phyloP scores from a whole-genome alignment of 2,113 vertebrate genomes.

The Peucedramus taeniatus region DNA sequence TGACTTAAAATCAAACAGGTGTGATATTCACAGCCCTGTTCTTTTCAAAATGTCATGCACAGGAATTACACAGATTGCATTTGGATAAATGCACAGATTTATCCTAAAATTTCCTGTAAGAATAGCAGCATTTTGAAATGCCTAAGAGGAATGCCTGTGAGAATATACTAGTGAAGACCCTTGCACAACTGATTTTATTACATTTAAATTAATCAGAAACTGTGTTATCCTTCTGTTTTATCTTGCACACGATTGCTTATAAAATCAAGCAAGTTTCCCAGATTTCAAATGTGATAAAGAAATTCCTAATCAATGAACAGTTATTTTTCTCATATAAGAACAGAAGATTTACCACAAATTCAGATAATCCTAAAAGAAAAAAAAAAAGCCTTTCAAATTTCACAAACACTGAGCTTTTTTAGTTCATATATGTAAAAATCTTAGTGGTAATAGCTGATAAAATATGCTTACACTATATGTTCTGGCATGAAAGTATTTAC shows the following conservation, averaged over 20 bases:
- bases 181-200: neutral
- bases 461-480: neutral
- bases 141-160: neutral
- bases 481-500: conserved; percentile 44
- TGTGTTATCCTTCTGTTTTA: neutral
- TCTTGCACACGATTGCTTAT: neutral
- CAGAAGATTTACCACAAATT: neutral
- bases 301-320: neutral
- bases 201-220: neutral
- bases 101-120: neutral
- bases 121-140: neutral
- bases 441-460: conserved; percentile 27
- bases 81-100: too few relatives aligned
- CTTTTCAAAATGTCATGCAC: neutral
- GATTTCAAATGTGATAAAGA: neutral
- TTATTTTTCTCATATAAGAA: neutral
- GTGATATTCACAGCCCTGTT: neutral
- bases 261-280: neutral
- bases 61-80: neutral
- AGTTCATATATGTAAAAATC: neutral
- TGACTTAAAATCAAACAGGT: conserved; percentile 35
- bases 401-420: neutral
- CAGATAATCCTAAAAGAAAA: neutral
- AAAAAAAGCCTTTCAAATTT: neutral
- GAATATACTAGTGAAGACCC: neutral